Evolutionary conservation across 1,140 invertebrate species (phyloP).

Genomic region (Argopecten irradians): DNA sequence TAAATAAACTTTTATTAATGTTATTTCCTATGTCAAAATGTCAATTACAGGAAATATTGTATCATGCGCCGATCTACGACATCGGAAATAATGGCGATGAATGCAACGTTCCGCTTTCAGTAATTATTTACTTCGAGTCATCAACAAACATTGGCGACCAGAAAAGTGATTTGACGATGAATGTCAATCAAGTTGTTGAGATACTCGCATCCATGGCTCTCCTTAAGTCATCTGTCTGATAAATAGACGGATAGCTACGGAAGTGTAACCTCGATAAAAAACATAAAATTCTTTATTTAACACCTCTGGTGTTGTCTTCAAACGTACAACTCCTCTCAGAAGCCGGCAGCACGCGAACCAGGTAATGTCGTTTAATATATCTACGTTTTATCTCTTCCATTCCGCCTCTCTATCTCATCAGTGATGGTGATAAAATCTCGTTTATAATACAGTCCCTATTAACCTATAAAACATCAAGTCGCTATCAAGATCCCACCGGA

Average conservation of each 20-base stretch:
- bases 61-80: no score
- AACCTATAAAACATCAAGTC: neutral
- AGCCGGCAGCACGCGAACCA: neutral
- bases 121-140: no score
- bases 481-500: neutral
- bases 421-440: neutral
- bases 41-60: no score
- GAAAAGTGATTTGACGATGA: no score
- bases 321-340: neutral
- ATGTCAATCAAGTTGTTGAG: neutral
- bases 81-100: no score
- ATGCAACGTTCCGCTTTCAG: no score
- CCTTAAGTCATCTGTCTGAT: neutral
- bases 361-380: neutral
- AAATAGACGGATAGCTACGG: neutral
- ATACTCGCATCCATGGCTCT: neutral
- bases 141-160: no score
- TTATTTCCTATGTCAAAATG: no score
- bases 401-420: neutral
- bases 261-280: neutral
- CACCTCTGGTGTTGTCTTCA: neutral
- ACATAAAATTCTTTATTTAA: neutral
- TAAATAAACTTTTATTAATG: no score
- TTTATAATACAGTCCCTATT: neutral
- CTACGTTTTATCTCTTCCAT: neutral